Percentiles rank a stretch among this genome's conserved stretches.
Conservation (phyloP, 2,888 invertebrate genomes). For the Leptopilina drosophilae region DNA sequence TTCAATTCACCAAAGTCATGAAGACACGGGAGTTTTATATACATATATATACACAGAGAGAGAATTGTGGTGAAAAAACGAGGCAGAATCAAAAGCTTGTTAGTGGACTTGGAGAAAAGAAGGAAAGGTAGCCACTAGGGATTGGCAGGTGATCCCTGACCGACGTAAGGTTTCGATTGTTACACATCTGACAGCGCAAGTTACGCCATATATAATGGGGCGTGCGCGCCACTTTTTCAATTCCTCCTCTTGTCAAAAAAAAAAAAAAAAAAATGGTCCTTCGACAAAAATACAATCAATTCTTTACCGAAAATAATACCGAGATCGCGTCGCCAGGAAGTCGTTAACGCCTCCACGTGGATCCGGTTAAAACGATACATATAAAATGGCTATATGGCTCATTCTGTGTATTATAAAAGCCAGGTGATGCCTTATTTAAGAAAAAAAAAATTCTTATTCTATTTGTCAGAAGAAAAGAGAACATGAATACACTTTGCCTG, state of each 20-base stretch:
- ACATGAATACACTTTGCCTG: constrained; percentile 24
- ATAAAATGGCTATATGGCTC: background rate
- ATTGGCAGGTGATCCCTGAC: constrained; percentile 59
- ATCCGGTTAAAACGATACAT: constrained; percentile 49
- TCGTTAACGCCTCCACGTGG: constrained; percentile 56
- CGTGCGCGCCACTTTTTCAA: constrained; percentile 57
- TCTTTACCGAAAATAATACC: constrained; percentile 18
- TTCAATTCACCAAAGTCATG: constrained; percentile 20
- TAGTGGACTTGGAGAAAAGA: constrained; percentile 46
- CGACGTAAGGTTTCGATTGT: constrained; percentile 57
- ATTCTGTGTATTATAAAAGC: constrained; percentile 1
- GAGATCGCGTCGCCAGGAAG: constrained; percentile 52
- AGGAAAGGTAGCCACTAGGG: constrained; percentile 19
- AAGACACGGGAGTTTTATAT: background rate
- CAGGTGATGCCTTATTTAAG: constrained; percentile 54
- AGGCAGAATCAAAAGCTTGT: constrained; percentile 58
- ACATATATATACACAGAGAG: background rate
- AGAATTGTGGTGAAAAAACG: constrained; percentile 41
- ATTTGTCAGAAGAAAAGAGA: background rate
- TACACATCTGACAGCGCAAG: constrained; percentile 57
- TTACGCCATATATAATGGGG: constrained; percentile 64
- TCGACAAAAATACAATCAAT: constrained; percentile 36
- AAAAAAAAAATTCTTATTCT: constrained; percentile 18
- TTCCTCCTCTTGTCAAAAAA: constrained; percentile 41
- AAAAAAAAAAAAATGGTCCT: constrained; percentile 3